These are phyloP conservation scores for Pangasianodon hypophthalmus DNA, from an alignment of 2,113 vertebrate species.

Conservation along the genomic window DNA sequence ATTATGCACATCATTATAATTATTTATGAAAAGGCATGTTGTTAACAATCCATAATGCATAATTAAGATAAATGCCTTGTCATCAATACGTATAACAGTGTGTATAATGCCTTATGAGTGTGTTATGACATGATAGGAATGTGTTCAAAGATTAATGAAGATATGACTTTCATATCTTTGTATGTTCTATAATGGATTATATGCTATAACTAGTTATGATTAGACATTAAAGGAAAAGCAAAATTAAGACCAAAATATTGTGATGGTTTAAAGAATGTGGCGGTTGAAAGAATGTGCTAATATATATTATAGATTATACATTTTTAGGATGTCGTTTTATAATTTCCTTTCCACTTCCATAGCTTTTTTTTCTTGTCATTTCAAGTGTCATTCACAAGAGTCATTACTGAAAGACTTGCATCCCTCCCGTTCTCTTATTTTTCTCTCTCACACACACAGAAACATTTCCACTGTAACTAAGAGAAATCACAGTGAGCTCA, in stretches of 20 bases:
- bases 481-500: conserved; percentile 12
- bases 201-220: too few relatives aligned
- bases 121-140: too few relatives aligned
- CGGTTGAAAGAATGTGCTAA: neutral
- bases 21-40: too few relatives aligned
- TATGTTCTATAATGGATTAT: neutral
- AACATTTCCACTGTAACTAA: neutral
- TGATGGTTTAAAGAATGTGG: neutral
- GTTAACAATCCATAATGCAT: neutral
- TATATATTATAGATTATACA: neutral
- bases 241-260: neutral
- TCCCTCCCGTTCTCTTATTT: neutral
- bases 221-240: neutral
- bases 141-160: too few relatives aligned
- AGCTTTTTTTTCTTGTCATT: neutral
- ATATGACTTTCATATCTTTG: neutral
- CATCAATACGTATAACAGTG: neutral
- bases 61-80: neutral
- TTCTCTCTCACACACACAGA: neutral
- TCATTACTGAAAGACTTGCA: neutral
- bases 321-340: neutral
- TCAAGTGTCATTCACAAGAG: neutral
- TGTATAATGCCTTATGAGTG: too few relatives aligned
- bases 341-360: neutral
- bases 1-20: too few relatives aligned